These are phyloP conservation scores for Trichomalopsis sarcophagae DNA, from an alignment of 1,140 invertebrate genomes.

Conservation along the genomic window DNA sequence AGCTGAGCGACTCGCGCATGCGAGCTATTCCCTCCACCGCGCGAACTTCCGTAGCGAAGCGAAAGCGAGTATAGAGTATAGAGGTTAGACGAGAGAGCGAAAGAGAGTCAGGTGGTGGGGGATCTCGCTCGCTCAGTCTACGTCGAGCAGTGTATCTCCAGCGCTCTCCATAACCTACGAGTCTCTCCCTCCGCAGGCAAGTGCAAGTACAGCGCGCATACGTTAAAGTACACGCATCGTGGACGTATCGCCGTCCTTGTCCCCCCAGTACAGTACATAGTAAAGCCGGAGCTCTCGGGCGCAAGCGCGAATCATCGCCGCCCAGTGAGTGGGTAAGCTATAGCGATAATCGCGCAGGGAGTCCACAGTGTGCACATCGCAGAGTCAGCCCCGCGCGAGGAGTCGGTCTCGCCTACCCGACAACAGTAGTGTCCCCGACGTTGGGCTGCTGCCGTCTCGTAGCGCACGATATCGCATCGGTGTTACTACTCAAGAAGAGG, in stretches of 20 bases:
- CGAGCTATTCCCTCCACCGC: background rate
- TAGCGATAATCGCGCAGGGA: too few species aligned
- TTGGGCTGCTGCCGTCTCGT: background rate
- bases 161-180: background rate
- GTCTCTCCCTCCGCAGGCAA: background rate
- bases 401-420: background rate
- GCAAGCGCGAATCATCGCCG: background rate
- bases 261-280: too few species aligned
- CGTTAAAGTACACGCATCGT: background rate
- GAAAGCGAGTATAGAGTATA: conserved; percentile 5
- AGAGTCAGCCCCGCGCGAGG: background rate
- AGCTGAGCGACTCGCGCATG: background rate
- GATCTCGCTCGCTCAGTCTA: background rate
- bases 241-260: background rate
- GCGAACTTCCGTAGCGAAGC: background rate
- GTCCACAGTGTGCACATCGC: background rate
- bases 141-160: background rate
- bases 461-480: too few species aligned
- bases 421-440: background rate
- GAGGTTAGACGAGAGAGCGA: too few species aligned
- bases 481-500: too few species aligned
- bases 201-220: background rate
- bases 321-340: background rate
- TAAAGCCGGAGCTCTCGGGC: too few species aligned
- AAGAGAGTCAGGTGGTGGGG: too few species aligned